Percentiles rank a stretch among this genome's conserved stretches.
Evolutionary conservation across 1,140 invertebrate species (phyloP).

Genomic region (Paracyclopina nana): DNA sequence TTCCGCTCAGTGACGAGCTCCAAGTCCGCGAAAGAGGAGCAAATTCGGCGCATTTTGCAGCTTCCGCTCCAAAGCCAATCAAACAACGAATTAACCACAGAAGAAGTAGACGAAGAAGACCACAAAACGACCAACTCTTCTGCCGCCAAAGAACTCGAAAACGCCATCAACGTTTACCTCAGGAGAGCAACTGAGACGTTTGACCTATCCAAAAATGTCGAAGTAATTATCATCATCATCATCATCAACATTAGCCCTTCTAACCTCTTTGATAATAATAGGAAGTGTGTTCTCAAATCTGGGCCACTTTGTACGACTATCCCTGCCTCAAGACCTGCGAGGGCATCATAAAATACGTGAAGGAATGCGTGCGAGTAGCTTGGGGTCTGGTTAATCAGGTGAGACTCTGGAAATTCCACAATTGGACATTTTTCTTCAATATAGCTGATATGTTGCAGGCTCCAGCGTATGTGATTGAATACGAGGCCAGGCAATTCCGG

Average conservation of each 20-base stretch:
- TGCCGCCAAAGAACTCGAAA: conserved; percentile 29
- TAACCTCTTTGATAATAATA: conserved; percentile 23
- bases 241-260: no score
- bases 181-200: conserved; percentile 33
- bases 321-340: conserved; percentile 42
- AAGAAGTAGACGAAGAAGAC: not conserved
- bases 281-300: conserved; percentile 42
- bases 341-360: conserved; percentile 40
- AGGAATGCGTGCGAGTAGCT: conserved; percentile 39
- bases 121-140: no score
- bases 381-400: conserved; percentile 40
- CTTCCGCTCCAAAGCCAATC: conserved; percentile 25
- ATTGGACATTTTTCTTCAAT: conserved; percentile 6
- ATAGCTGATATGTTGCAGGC: conserved; percentile 28
- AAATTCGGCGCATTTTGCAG: conserved; percentile 32
- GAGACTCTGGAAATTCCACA: not conserved
- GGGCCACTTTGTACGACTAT: conserved; percentile 50
- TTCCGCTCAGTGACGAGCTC: conserved; percentile 36
- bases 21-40: conserved; percentile 30
- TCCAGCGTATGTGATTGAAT: conserved; percentile 33
- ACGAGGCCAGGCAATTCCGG: conserved; percentile 36
- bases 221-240: no score
- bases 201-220: conserved; percentile 33
- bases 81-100: not conserved
- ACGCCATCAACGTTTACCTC: conserved; percentile 31